These are phyloP conservation scores for Torymus texanus DNA, from an alignment of 2,888 invertebrate species.

Conservation along the genomic window DNA sequence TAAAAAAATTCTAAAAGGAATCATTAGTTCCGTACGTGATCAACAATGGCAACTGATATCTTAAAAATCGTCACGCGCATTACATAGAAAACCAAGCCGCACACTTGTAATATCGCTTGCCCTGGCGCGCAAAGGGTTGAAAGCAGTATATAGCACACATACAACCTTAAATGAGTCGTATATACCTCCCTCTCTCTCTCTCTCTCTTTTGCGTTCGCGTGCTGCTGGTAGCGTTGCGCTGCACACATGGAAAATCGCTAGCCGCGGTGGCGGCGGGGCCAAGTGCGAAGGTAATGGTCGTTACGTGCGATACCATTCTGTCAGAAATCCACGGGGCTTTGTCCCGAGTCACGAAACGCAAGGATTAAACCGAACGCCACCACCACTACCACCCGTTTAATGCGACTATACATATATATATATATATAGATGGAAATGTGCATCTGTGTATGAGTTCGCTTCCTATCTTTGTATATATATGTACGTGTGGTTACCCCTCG, in stretches of 20 bases:
- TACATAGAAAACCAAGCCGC: too few species aligned
- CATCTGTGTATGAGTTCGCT: constrained; percentile 61
- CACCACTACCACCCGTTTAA: constrained; percentile 63
- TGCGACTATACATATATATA: constrained; percentile 56
- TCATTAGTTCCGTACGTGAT: too few species aligned
- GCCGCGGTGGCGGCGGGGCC: constrained; percentile 6
- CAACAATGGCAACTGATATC: too few species aligned
- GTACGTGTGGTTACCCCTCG: neutral
- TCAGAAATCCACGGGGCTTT: constrained; percentile 75
- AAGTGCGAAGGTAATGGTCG: constrained; percentile 70
- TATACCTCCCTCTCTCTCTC: neutral
- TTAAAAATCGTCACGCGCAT: too few species aligned
- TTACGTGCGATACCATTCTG: constrained; percentile 73
- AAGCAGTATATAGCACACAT: too few species aligned
- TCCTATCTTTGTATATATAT: constrained; percentile 1
- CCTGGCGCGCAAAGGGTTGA: too few species aligned
- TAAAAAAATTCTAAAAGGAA: too few species aligned
- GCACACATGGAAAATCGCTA: neutral
- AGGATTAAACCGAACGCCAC: constrained; percentile 71
- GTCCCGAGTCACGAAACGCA: constrained; percentile 74
- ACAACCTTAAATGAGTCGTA: constrained; percentile 17
- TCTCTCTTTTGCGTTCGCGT: constrained; percentile 18
- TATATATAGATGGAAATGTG: too few species aligned
- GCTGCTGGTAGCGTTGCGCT: neutral
- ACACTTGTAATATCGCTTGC: too few species aligned